A percentile compares a stretch with the other conserved stretches of the same genome.
Evolutionary conservation across 2,797 vertebrate genomes (phyloP).

Genomic region (Crenuchus spilurus): DNA sequence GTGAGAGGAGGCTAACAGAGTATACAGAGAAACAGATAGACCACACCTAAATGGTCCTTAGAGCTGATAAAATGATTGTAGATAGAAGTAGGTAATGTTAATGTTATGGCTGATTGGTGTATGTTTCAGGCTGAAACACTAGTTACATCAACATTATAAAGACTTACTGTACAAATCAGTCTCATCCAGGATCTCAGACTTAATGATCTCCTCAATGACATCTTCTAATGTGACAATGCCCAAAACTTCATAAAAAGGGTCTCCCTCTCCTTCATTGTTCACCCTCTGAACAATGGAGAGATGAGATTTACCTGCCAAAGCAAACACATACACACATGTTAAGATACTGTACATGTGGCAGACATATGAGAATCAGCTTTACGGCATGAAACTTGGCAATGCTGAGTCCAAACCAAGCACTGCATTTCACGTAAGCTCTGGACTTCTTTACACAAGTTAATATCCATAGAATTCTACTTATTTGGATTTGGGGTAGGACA

Average conservation of each 20-base stretch:
- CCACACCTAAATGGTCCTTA: too few relatives aligned
- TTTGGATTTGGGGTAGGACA: conserved; percentile 17
- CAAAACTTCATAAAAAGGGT: conserved; percentile 97
- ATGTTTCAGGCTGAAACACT: neutral
- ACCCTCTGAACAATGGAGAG: conserved; percentile 95
- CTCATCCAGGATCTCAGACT: conserved; percentile 96
- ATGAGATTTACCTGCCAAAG: conserved; percentile 89
- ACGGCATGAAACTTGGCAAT: neutral
- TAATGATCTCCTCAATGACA: conserved; percentile 97
- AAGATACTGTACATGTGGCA: neutral
- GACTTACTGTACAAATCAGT: conserved; percentile 95
- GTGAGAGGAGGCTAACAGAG: too few relatives aligned
- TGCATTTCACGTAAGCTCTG: neutral
- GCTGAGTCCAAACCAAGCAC: conserved; percentile 15
- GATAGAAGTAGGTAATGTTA: too few relatives aligned
- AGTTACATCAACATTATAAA: neutral
- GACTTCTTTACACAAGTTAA: conserved; percentile 3
- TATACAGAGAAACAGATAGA: too few relatives aligned
- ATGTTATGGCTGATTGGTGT: too few relatives aligned
- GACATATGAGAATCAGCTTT: neutral
- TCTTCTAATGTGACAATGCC: conserved; percentile 96
- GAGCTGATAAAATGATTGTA: too few relatives aligned
- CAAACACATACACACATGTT: conserved; percentile 8
- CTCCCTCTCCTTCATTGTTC: conserved; percentile 95
- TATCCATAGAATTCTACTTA: conserved; percentile 11